Percentiles rank a stretch among this genome's conserved stretches.
These are phyloP conservation scores for Scomber japonicus DNA, from an alignment of 2,113 vertebrate genomes.

Conservation along the genomic window DNA sequence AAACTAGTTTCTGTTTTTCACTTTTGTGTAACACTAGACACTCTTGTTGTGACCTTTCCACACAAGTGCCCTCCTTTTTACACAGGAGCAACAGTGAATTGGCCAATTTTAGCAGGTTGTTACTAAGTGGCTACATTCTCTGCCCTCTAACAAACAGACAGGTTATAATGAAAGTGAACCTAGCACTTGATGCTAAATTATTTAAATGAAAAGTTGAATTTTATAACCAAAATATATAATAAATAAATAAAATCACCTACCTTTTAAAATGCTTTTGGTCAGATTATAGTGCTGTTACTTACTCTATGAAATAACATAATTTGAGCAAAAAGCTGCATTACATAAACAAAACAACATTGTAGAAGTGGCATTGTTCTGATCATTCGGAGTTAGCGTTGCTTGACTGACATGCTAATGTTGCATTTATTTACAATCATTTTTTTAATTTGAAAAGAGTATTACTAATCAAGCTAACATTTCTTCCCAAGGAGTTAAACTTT, in stretches of 20 bases:
- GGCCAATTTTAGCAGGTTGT: conserved; percentile 17
- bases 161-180: background rate
- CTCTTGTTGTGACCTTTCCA: conserved; percentile 52
- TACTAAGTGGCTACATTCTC: background rate
- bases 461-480: background rate
- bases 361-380: no score
- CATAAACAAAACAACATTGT: no score
- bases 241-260: background rate
- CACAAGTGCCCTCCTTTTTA: conserved; percentile 31
- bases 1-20: conserved; percentile 62
- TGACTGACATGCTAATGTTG: no score
- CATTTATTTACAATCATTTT: no score
- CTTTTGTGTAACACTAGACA: conserved; percentile 26
- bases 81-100: conserved; percentile 12
- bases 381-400: no score
- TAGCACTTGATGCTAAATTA: background rate
- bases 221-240: background rate
- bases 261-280: background rate
- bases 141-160: background rate
- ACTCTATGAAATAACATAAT: background rate
- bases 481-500: background rate
- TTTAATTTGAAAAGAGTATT: background rate
- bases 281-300: background rate
- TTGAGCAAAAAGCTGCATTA: no score
- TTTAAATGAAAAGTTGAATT: background rate